Evolutionary conservation across 2,888 invertebrate genomes (phyloP).

Genomic region (Ganaspis brasiliensis): DNA sequence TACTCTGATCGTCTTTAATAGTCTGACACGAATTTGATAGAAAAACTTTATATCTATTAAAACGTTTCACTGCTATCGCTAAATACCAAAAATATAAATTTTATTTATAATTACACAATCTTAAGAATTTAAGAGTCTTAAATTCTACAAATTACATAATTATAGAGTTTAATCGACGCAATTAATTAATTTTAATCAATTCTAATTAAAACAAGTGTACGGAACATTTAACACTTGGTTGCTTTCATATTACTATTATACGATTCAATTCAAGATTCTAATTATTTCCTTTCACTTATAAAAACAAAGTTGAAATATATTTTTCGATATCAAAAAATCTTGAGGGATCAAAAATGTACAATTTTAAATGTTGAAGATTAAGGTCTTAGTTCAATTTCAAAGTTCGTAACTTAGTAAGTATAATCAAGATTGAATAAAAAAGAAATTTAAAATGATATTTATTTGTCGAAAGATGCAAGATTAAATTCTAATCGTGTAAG

Average conservation of each 20-base stretch:
- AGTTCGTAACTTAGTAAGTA: background rate
- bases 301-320: background rate
- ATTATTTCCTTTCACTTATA: conserved; percentile 3
- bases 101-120: background rate
- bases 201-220: background rate
- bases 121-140: background rate
- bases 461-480: conserved; percentile 23
- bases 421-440: conserved; percentile 8
- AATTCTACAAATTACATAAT: background rate
- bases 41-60: background rate
- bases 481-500: conserved; percentile 11
- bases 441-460: background rate
- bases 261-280: no score
- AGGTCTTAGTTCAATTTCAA: no score
- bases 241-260: no score
- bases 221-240: background rate
- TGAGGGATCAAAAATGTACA: no score
- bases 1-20: conserved; percentile 17
- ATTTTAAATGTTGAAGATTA: no score
- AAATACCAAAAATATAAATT: background rate
- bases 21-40: background rate
- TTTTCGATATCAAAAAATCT: no score
- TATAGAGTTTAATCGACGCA: background rate
- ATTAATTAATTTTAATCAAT: conserved; percentile 1
- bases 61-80: background rate